Conservation (phyloP, 2,888 invertebrate species). For the Calameuta idolon region DNA sequence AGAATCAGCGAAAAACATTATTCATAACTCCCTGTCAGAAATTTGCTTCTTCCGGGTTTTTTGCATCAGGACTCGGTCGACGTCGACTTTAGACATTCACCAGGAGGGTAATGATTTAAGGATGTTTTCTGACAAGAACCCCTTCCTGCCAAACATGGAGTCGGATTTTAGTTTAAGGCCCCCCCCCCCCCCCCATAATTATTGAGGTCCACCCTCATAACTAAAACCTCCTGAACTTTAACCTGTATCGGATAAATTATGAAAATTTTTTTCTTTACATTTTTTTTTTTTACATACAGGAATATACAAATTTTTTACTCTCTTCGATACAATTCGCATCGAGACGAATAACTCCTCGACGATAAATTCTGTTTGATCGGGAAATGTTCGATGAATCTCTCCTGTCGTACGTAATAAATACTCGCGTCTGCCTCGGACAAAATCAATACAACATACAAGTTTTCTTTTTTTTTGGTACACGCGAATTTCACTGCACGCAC, state of each 20-base stretch:
- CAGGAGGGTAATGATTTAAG: neutral
- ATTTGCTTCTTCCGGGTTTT: neutral
- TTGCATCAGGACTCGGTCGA: neutral
- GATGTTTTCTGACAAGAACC: neutral
- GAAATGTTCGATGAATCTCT: neutral
- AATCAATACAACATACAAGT: neutral
- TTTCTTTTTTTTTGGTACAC: neutral
- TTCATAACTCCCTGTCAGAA: neutral
- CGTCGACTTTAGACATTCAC: neutral
- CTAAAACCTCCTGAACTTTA: neutral
- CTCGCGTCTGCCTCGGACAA: neutral
- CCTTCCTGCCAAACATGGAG: neutral
- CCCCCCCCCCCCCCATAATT: too few species aligned
- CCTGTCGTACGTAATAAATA: neutral
- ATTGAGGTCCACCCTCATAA: neutral
- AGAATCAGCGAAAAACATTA: neutral
- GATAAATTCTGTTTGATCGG: neutral
- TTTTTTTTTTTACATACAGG: too few species aligned
- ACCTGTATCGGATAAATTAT: neutral
- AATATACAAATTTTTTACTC: too few species aligned
- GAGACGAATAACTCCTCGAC: neutral
- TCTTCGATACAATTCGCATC: neutral
- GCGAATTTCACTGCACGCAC: neutral
- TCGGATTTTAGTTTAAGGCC: neutral
- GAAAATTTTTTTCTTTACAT: too few species aligned